Base-by-base conservation (phyloP, 2,888 invertebrate genomes). In the Exephanes ischioxanthus region DNA sequence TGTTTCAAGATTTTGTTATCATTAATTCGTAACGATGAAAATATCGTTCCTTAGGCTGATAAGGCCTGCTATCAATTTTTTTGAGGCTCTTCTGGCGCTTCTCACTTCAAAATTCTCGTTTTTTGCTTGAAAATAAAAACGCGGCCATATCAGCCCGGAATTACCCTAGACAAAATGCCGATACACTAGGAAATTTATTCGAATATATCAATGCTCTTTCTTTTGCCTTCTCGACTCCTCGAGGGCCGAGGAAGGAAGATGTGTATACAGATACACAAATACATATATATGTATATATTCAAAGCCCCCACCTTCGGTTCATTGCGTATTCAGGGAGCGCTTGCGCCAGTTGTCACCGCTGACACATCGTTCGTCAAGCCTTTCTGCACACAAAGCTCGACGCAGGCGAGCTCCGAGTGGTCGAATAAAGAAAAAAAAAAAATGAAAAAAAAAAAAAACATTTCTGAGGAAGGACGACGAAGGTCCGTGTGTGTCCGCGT, bases 341-440 rank as follows among this genome's bases (percentile, higher is more conserved):
- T 91, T 93, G 93, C 92, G 93, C 94, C 92, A 94, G 94, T 93
- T 94, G 94, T 94, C 94, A 94, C 91, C 89, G 93, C 93, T 94
- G 94, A 94, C 94, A 94, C 94, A 92, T 94, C 93, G 93, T 94
- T 92, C 91, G 94, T 94, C 94, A 94, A 93, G 91, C 89, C 92
- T 91, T 90, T 93, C 92, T 91, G 90, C 93, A 89, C 91, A 91
- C 91, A 92, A 92, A 92, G 91, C 90, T 91, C 76, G 19, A 63
- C 37, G 68, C 37, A 16, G 41, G 66, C 41, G 73, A 68, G 71
- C 58, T 55, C 45, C 66, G 75, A 79, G 73, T 41, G 71, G 79
- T n/a, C 19, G 66, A 72, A 70, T 70, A 41, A 26, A 58, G 45
- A 22, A 75, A 70, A 78, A 75, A 70, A 78, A 73, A 55, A 26